Evolutionary conservation across 2,797 vertebrate genomes (phyloP), one percentile per base, ranked within the genome.

Genomic region (Cheirogaleus major): DNA sequence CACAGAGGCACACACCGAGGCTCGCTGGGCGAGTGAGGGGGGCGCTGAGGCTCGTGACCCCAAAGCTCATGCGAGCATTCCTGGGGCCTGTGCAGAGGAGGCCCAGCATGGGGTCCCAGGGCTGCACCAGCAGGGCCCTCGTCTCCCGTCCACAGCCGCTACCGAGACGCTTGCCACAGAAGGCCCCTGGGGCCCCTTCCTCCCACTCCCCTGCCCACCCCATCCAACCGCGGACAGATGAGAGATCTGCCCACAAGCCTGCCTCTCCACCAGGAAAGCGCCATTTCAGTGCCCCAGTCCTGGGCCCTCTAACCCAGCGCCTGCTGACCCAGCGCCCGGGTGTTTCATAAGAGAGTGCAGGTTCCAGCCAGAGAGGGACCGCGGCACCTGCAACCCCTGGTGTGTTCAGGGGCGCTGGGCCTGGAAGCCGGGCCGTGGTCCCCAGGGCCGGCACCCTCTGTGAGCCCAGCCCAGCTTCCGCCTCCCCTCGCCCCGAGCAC

Each of bases 21-120:
- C 57, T 48, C 7, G 1, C 78, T 22, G 8, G 22, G 22, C 2
- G 4, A 81, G 14, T 11, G 4, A 65, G 4, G 0, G 0, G 0
- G 22, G 30, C n/a, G 43, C 22, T 5, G 55, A 23, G 2, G 5
- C 0, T 23, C 2, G 18, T 32, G 67, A 48, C 35, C 48, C 32
- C n/a, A 10, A 59, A 35, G 3, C 15, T 23, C 41, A 45, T 2
- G 2, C 14, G 12, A 17, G 18, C 13, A 1, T 12, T 38, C 20
- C 23, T 22, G 22, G 17, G 41, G 10, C 38, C 22, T 0, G 25
- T 4, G 12, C 4, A 5, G 13, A 9, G 50, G 57, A 43, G 55
- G 2, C 7, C 32, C 1, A 27, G 27, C 18, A 6, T 27, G 1
- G 43, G 50, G 57, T 25, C n/a, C 43, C 3, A 1, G 55, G 52